phyloP scores from a whole-genome alignment of 2,888 invertebrate genomes.

The Thumatha senex region DNA sequence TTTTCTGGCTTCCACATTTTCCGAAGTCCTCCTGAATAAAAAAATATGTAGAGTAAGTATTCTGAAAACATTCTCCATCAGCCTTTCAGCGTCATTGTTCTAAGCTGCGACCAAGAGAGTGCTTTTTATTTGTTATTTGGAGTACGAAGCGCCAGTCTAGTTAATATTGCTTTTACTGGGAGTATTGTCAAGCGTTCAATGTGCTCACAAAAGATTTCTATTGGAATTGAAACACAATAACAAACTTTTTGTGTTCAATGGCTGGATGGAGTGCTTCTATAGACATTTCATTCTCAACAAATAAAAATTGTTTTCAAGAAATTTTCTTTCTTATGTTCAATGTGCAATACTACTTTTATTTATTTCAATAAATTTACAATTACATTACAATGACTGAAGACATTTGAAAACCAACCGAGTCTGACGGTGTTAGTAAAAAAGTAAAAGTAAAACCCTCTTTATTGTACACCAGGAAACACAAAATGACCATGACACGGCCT shows the following conservation, averaged over 20 bases:
- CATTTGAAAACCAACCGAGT: no score
- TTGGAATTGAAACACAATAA: constrained; percentile 9
- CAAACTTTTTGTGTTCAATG: constrained; percentile 1
- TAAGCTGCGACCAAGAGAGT: constrained; percentile 18
- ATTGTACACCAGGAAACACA: no score
- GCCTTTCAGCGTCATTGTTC: constrained; percentile 13
- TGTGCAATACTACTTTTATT: no score
- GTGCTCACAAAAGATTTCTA: constrained; percentile 7
- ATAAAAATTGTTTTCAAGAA: background rate
- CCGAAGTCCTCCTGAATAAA: background rate
- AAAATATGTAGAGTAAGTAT: background rate
- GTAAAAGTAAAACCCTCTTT: no score
- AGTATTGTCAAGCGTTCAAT: constrained; percentile 18
- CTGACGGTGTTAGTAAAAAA: no score
- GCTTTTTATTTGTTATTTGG: constrained; percentile 26
- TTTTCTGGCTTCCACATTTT: no score
- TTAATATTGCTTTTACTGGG: constrained; percentile 28
- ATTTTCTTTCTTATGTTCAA: background rate
- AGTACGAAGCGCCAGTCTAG: constrained; percentile 26
- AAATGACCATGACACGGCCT: no score
- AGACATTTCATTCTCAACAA: background rate
- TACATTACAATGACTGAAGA: no score
- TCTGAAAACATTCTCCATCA: constrained; percentile 7
- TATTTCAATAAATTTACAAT: no score
- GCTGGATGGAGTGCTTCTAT: background rate